phyloP scores from a whole-genome alignment of 2,797 vertebrate genomes.

The Sternarchorhynchus goeldii region DNA sequence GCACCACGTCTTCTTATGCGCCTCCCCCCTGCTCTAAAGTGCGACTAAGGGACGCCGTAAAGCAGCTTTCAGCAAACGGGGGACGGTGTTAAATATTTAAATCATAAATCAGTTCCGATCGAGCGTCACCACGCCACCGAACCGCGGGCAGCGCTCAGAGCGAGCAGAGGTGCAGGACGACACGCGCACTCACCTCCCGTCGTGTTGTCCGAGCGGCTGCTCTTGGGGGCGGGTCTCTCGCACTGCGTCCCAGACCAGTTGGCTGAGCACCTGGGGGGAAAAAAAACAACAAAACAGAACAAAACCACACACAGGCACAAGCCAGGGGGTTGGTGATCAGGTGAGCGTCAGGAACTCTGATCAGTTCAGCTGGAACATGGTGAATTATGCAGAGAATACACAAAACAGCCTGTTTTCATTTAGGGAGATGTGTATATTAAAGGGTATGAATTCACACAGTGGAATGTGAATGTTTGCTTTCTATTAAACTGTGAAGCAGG shows the following conservation, averaged over 20 bases:
- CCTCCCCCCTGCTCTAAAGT: not conserved
- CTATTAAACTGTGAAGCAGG: constrained; percentile 14
- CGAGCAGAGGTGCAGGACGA: constrained; percentile 36
- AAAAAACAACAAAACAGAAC: constrained; percentile 56
- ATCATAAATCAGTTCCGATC: constrained; percentile 39
- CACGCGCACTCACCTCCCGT: constrained; percentile 85
- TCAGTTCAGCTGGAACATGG: constrained; percentile 14
- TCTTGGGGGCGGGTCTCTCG: constrained; percentile 96
- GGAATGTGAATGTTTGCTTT: constrained; percentile 42
- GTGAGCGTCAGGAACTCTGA: constrained; percentile 32
- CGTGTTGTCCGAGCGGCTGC: constrained; percentile 95
- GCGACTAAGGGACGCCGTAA: constrained; percentile 6
- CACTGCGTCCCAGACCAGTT: constrained; percentile 99
- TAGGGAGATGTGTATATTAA: not conserved
- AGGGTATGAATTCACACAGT: constrained; percentile 15
- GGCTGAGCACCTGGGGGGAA: constrained; percentile 84
- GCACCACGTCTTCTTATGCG: not conserved
- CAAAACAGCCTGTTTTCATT: constrained; percentile 25
- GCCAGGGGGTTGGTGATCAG: constrained; percentile 62
- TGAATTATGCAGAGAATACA: constrained; percentile 13
- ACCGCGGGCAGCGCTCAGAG: constrained; percentile 31
- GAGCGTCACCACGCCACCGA: not conserved
- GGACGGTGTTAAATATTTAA: constrained; percentile 25
- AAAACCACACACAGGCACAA: constrained; percentile 68
- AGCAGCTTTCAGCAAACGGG: constrained; percentile 6